Evolutionary conservation across 2,888 invertebrate genomes (phyloP), one percentile per base, ranked within the genome.

Genomic region (Ichneumoninae sp.): DNA sequence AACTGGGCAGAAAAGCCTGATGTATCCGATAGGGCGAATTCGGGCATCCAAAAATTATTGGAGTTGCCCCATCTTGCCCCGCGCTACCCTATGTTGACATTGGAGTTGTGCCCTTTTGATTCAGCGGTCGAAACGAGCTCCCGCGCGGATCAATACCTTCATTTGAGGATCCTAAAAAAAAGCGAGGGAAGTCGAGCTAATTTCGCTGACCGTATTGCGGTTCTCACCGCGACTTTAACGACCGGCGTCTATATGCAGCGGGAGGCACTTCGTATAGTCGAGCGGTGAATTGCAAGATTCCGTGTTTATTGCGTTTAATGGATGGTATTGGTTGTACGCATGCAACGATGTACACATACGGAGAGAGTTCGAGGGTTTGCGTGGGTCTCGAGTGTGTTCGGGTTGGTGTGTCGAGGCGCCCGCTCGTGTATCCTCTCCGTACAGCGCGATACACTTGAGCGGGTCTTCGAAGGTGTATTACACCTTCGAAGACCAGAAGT

Each of bases 281-380:
- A 88, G 74, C 88, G 86, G 88, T 86, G 87, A 91, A 91, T 91
- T 89, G 90, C 90, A 86, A 88, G 90, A 91, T 91, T 90, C 90
- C 91, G 92, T 92, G 91, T 91, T 91, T 91, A 90, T 89, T 89
- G 88, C 89, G 87, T 91, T 91, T 91, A 91, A 89, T 89, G 88
- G 88, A 91, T 89, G 89, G 89, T 89, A 91, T 89, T 91, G 91
- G 88, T 87, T 88, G 87, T 87, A 88, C 88, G 87, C 91, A 90
- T 91, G 90, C 91, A 91, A 92, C 70, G 79, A 83, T 75, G 66
- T 79, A 77, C 60, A 76, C 57, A 71, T 3, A 2, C 3, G 3
- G 71, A 52, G 68, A 10, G 57, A 75, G 70, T 33, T 74, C 50
- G 80, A 73, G 40, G 75, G 44, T 40, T 50, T 65, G 75, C 26